Evolutionary conservation across 30 jellyfish, hydroid and myxozoan species (phyloP).

Genomic region (Chrysaora quinquecirrha): DNA sequence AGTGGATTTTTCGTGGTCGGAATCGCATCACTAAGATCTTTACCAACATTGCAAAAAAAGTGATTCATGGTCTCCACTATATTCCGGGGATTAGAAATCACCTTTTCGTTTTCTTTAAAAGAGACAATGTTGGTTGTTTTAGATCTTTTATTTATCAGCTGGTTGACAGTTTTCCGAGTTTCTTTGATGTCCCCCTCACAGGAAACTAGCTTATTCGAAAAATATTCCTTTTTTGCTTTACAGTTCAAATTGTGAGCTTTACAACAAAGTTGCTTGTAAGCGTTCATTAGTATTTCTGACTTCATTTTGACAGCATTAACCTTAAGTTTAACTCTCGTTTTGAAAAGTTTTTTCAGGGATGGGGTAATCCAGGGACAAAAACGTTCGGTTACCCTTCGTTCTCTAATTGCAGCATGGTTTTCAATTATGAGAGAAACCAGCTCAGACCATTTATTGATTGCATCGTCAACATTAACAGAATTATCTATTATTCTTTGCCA

Average conservation of each 20-base stretch:
- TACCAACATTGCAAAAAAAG: constrained; percentile 40
- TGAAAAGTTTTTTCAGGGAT: constrained; percentile 10
- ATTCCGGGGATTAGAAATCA: no score
- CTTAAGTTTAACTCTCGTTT: constrained; percentile 6
- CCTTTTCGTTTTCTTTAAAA: constrained; percentile 9
- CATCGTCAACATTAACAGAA: not conserved
- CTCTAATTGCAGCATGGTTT: constrained; percentile 25
- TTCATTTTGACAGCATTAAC: constrained; percentile 19
- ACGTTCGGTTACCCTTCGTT: constrained; percentile 23
- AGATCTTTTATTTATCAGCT: no score
- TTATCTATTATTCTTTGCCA: constrained; percentile 2
- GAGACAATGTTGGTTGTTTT: constrained; percentile 1
- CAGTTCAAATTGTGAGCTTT: no score
- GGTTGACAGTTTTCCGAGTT: no score
- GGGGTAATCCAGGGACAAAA: constrained; percentile 45
- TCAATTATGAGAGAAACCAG: constrained; percentile 14
- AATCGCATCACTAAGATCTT: constrained; percentile 12
- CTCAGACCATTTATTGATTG: constrained; percentile 20
- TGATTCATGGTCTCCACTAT: no score
- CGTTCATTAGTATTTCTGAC: constrained; percentile 3
- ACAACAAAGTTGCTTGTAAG: constrained; percentile 37
- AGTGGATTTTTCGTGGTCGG: constrained; percentile 7
- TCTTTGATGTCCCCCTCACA: no score
- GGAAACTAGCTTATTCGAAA: no score
- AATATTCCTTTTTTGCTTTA: no score